These are phyloP conservation scores for Drosophila oshimai DNA, from an alignment of 1,140 invertebrate species.

Conservation along the genomic window DNA sequence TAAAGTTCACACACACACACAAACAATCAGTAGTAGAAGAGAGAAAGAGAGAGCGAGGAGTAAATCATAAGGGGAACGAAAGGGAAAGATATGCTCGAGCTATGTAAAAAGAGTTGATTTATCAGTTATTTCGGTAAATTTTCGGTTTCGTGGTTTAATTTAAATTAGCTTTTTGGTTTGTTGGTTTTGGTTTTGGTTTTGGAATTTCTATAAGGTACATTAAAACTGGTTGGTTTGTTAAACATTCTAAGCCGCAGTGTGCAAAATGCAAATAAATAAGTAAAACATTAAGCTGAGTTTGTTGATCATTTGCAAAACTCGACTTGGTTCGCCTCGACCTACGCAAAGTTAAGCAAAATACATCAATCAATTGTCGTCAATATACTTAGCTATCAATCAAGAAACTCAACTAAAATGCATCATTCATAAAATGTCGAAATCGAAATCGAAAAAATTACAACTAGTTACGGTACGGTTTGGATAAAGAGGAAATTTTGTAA, in stretches of 20 bases:
- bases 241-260: slow-evolving; percentile 82
- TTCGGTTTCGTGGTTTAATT: slow-evolving; percentile 18
- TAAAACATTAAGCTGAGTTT: slow-evolving; percentile 82
- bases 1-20: slow-evolving; percentile 36
- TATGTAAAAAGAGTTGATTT: slow-evolving; percentile 25
- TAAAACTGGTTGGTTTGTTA: slow-evolving; percentile 50
- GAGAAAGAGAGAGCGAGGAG: slow-evolving; percentile 1
- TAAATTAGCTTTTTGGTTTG: slow-evolving; percentile 22
- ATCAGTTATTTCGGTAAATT: slow-evolving; percentile 27
- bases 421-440: slow-evolving; percentile 79
- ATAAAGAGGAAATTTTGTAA: slow-evolving; percentile 83
- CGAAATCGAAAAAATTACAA: slow-evolving; percentile 80
- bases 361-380: slow-evolving; percentile 62
- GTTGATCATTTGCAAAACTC: slow-evolving; percentile 61
- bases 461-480: slow-evolving; percentile 81
- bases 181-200: slow-evolving; percentile 36
- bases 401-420: slow-evolving; percentile 78
- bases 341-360: slow-evolving; percentile 67
- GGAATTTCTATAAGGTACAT: slow-evolving; percentile 60
- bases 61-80: slow-evolving; percentile 20
- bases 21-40: slow-evolving; percentile 28
- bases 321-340: slow-evolving; percentile 28
- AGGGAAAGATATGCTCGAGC: slow-evolving; percentile 21
- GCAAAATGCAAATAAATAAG: slow-evolving; percentile 82
- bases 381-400: slow-evolving; percentile 68